A percentile compares a stretch with the other conserved stretches of the same genome.
phyloP scores from a whole-genome alignment of 1,140 invertebrate species.

The Streblospio benedicti region DNA sequence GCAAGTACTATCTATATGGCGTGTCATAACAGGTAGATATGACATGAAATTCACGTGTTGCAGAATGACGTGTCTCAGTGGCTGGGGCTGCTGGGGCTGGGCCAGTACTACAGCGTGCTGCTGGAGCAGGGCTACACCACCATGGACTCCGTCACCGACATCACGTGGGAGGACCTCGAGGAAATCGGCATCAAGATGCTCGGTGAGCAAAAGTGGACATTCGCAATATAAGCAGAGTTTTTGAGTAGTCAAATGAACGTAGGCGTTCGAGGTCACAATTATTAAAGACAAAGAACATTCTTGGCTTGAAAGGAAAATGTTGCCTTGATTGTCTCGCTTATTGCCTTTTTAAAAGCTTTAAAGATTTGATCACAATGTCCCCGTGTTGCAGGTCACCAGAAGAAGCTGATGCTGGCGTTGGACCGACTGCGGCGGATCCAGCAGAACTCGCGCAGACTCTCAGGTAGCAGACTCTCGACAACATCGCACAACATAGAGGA shows the following conservation, averaged over 20 bases:
- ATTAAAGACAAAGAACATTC: too few relatives aligned
- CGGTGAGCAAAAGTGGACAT: too few relatives aligned
- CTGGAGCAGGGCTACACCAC: constrained; percentile 85
- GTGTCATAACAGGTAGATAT: too few relatives aligned
- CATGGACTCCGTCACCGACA: constrained; percentile 73
- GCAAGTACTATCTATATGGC: too few relatives aligned
- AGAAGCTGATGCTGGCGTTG: constrained; percentile 93
- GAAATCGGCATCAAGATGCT: constrained; percentile 82
- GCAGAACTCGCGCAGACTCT: constrained; percentile 30
- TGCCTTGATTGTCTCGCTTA: too few relatives aligned
- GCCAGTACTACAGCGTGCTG: constrained; percentile 81
- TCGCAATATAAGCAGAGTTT: too few relatives aligned
- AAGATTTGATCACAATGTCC: too few relatives aligned
- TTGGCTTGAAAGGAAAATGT: too few relatives aligned
- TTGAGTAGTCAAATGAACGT: too few relatives aligned
- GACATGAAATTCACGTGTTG: too few relatives aligned
- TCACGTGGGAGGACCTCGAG: constrained; percentile 98
- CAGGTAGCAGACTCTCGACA: constrained; percentile 15
- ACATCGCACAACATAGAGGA: constrained; percentile 28
- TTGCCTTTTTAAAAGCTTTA: too few relatives aligned
- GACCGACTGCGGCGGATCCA: constrained; percentile 88
- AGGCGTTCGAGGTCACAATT: too few relatives aligned
- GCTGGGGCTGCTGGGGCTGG: constrained; percentile 77
- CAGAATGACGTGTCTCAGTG: constrained; percentile 70
- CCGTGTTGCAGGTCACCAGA: constrained; percentile 90